Percentiles rank a stretch among this genome's conserved stretches.
These are phyloP conservation scores for Eremophila alpestris DNA, from an alignment of 2,797 vertebrate species.

Conservation along the genomic window DNA sequence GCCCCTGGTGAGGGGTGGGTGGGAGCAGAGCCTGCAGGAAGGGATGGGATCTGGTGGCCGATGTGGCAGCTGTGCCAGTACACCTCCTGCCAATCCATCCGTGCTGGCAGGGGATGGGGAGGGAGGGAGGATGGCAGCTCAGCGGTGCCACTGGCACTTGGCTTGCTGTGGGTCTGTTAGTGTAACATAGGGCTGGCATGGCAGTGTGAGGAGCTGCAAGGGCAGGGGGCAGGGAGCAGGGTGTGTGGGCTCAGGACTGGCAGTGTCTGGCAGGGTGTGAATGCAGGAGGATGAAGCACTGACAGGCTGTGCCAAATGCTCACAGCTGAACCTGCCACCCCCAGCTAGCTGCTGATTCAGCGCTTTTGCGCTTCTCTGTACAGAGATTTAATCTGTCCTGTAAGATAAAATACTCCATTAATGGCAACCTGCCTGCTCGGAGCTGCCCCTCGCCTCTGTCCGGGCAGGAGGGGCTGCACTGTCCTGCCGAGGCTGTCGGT, in stretches of 20 bases:
- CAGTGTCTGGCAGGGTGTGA: not conserved
- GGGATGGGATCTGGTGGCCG: too few species aligned
- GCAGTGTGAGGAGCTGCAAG: not conserved
- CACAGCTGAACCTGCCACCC: not conserved
- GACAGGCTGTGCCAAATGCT: not conserved
- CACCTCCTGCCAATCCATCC: not conserved
- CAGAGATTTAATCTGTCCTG: not conserved
- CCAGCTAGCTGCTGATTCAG: constrained; percentile 36
- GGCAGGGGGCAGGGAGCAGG: not conserved
- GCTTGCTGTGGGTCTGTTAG: rapidly evolving
- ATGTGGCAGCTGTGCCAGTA: rapidly evolving
- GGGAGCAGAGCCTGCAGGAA: not conserved
- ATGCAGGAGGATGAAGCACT: not conserved
- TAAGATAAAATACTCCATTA: not conserved
- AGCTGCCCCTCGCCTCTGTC: not conserved
- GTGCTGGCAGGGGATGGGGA: not conserved
- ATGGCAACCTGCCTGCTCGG: not conserved
- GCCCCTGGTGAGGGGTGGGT: rapidly evolving
- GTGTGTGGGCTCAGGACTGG: not conserved
- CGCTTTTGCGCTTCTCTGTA: not conserved
- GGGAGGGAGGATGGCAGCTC: not conserved
- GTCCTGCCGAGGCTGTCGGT: rapidly evolving
- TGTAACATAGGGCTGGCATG: rapidly evolving
- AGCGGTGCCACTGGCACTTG: rapidly evolving
- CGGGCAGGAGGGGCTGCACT: not conserved